Percentiles rank a stretch among this genome's conserved stretches.
phyloP scores from a whole-genome alignment of 1,140 invertebrate genomes.

The Bombus fervidus region DNA sequence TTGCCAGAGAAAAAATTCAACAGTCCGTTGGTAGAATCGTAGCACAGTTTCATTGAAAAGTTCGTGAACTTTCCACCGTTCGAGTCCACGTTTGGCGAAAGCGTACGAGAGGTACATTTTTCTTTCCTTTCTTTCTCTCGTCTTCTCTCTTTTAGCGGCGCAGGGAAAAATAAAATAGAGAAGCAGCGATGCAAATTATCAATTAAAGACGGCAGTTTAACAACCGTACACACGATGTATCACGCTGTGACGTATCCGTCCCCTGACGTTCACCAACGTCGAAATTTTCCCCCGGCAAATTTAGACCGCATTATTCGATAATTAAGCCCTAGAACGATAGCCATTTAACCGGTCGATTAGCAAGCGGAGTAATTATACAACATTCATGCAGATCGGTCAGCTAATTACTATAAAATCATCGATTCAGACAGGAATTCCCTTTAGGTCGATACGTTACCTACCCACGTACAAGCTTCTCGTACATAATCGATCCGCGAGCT shows the following conservation, averaged over 20 bases:
- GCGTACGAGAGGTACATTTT: background rate
- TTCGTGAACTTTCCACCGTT: background rate
- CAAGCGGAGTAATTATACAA: constrained; percentile 44
- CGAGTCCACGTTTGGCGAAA: too few species aligned
- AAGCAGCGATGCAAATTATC: background rate
- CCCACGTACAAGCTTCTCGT: background rate
- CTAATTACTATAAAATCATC: constrained; percentile 49
- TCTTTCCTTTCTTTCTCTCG: too few species aligned
- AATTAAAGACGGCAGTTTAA: background rate
- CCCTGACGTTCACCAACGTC: background rate
- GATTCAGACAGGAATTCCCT: constrained; percentile 7
- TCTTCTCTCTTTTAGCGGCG: background rate
- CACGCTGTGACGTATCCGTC: background rate
- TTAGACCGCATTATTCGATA: constrained; percentile 47
- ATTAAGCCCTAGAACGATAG: constrained; percentile 42
- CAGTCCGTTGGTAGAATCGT: background rate
- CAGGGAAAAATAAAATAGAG: background rate
- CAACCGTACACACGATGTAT: background rate
- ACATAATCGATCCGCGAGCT: background rate
- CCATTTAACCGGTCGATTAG: constrained; percentile 48
- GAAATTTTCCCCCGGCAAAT: constrained; percentile 1
- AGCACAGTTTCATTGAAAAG: background rate
- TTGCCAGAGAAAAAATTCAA: constrained; percentile 1
- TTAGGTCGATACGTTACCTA: background rate
- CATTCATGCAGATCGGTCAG: background rate